phyloP scores from a whole-genome alignment of 2,113 vertebrate genomes.

The Tautogolabrus adspersus region DNA sequence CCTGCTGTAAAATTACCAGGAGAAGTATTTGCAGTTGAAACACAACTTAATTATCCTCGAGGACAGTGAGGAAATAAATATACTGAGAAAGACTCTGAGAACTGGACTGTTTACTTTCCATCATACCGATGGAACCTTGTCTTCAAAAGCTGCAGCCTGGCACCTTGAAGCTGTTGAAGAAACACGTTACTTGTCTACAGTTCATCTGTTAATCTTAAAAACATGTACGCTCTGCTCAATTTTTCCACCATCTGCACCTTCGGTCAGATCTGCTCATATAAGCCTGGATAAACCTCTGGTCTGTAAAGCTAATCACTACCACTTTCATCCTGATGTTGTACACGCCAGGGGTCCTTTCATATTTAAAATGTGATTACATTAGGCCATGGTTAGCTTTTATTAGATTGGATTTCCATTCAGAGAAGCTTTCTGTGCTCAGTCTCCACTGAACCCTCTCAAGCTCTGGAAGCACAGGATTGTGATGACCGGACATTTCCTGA shows the following conservation, averaged over 20 bases:
- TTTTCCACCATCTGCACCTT: neutral
- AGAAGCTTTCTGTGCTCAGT: conserved; percentile 63
- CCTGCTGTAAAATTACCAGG: no score
- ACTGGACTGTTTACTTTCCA: no score
- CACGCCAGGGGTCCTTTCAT: conserved; percentile 70
- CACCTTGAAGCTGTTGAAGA: no score
- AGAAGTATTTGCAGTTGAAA: no score
- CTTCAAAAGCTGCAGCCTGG: no score
- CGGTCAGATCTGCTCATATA: conserved; percentile 27
- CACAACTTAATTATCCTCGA: no score
- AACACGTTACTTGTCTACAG: no score
- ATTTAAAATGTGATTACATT: conserved; percentile 78
- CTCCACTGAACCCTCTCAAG: conserved; percentile 20
- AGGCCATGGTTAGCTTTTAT: conserved; percentile 60
- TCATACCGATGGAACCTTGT: no score
- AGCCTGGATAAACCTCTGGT: conserved; percentile 23
- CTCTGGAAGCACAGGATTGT: conserved; percentile 64
- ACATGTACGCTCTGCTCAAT: no score
- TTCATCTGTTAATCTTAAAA: no score
- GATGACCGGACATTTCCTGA: conserved; percentile 76
- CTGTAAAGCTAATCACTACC: conserved; percentile 73
- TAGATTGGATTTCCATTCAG: conserved; percentile 81
- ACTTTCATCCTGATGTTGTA: conserved; percentile 47
- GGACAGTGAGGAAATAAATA: conserved; percentile 5
- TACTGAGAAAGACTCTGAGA: no score